These are phyloP conservation scores for Ramphastos sulfuratus DNA, from an alignment of 2,113 vertebrate genomes.

Conservation along the genomic window DNA sequence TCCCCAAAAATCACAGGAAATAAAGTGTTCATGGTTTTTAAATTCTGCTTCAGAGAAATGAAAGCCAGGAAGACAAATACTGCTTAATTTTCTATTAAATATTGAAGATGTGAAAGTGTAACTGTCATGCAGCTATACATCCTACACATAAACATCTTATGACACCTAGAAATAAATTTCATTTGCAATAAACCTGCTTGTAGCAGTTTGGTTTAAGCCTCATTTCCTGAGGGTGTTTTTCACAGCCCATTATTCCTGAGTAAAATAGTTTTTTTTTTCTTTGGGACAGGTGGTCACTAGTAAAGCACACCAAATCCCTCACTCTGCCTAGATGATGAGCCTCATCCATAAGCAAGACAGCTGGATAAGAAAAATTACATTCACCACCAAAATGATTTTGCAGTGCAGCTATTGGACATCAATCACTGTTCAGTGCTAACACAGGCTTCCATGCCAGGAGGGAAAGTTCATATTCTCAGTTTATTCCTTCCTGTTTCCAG, in stretches of 20 bases:
- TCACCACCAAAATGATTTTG: background rate
- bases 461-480: constrained; percentile 4
- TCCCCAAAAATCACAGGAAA: background rate
- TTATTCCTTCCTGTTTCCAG: constrained; percentile 21
- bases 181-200: background rate
- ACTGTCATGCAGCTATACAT: background rate
- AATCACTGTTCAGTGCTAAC: background rate
- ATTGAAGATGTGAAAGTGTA: background rate
- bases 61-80: background rate
- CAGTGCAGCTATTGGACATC: background rate
- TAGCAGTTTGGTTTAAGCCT: constrained; percentile 11
- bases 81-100: background rate
- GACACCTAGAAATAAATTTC: background rate
- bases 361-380: background rate
- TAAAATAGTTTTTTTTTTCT: background rate
- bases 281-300: background rate
- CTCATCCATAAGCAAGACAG: background rate
- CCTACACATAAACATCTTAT: background rate
- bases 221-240: constrained; percentile 11
- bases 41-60: background rate
- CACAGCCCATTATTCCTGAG: constrained; percentile 30
- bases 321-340: background rate
- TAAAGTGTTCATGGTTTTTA: background rate
- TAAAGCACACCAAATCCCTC: constrained; percentile 20
- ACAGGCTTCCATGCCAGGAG: background rate